Evolutionary conservation across 2,797 vertebrate species (phyloP), one percentile per base, ranked within the genome.

Genomic region (Chromis chromis): DNA sequence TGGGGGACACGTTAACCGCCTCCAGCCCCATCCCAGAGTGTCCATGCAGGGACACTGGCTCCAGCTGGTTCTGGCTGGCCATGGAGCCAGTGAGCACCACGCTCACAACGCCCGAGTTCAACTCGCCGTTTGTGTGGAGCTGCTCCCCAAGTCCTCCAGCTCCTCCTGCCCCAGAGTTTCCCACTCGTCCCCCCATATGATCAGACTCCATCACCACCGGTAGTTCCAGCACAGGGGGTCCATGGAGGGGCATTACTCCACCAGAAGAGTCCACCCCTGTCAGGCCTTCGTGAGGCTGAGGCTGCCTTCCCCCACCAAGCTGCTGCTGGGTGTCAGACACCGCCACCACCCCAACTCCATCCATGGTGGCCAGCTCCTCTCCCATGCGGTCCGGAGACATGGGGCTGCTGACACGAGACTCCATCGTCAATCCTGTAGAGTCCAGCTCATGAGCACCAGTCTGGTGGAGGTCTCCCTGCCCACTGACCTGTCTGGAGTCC

Each of bases 331-430:
- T 70, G 54, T 95, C 93, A 3, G 86, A 75, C 66, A 91, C 88
- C 0, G 94, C 91, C 72, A 96, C 96, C 57, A 95, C 94, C 0
- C 95, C 93, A 1, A 98, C 98, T 0, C 96, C 94, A 0, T 97
- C 96, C 96, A 99, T 99, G 0, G 94, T 92, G 21, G 92, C 92
- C 69, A 95, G 85, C 76, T 99, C 97, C 70, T 98, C 97, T 2
- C 96, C 90, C 95, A 99, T 99, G 7, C 96, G 93, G 25, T 99
- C 96, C 0, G 96, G 94, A 6, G 97, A 97, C 90, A 99, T 97
- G 28, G 98, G 97, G 88, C 97, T 99, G 91, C 96, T 96, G n/a
- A 98, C 97, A 11, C 97, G 95, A 0, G 98, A 98, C 74, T 98
- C 97, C 1, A 95, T 98, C 66, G 96, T 91, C 91, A 99, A 95